A percentile compares a stretch with the other conserved stretches of the same genome.
These are phyloP conservation scores for Herpetotheres cachinnans DNA, from an alignment of 2,113 vertebrate species.

Conservation along the genomic window DNA sequence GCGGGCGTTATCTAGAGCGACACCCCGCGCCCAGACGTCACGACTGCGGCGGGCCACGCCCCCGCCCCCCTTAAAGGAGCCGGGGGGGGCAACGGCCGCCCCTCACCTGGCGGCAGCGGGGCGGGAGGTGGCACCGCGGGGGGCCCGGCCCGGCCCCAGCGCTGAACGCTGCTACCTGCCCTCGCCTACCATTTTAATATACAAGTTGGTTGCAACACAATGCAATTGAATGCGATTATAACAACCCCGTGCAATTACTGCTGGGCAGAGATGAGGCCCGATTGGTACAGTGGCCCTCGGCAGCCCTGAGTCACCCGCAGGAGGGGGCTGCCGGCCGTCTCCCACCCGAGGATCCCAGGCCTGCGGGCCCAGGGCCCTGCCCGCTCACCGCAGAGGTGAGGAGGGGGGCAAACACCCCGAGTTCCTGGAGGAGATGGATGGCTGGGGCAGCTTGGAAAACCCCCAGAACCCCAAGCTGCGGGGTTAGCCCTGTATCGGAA, in stretches of 20 bases:
- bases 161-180: fast-evolving
- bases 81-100: background rate
- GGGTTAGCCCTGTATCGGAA: fast-evolving
- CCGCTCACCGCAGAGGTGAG: background rate
- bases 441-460: background rate
- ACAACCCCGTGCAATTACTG: fast-evolving
- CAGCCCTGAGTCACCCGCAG: background rate
- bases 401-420: background rate
- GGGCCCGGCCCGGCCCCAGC: too few relatives aligned
- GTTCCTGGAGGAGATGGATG: background rate
- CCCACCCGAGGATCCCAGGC: too few relatives aligned
- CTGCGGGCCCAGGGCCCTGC: background rate
- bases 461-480: fast-evolving
- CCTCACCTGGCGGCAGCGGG: background rate
- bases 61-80: background rate
- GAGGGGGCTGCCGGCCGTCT: background rate
- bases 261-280: background rate
- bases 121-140: too few relatives aligned
- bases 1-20: background rate
- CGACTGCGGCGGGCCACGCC: background rate
- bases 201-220: fast-evolving
- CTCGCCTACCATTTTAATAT: fast-evolving
- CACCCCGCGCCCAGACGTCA: background rate
- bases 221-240: fast-evolving
- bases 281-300: fast-evolving